Evolutionary conservation across 1,140 invertebrate genomes (phyloP), one percentile per base, ranked within the genome.

Genomic region (Solen grandis): DNA sequence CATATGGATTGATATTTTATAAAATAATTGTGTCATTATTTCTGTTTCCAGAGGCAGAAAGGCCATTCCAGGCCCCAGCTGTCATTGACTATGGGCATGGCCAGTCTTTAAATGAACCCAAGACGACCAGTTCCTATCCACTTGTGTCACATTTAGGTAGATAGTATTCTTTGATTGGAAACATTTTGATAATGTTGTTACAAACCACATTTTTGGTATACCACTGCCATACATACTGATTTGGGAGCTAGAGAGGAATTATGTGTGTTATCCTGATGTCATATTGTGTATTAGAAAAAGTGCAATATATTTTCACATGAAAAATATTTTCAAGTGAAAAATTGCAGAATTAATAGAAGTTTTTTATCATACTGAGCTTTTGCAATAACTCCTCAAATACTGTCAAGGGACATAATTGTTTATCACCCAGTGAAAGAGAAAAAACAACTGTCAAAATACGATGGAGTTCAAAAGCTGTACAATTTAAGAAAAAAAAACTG

Each of bases 81-180:
- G 86, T 89, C 0, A 88, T 89, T 69, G 88, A 89, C 31, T 89
- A 89, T 76, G 88, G 84, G 4, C 88, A 89, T 80, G 86, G 88
- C 38, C 77, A 82, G 41, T 60, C 78, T 22, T 38, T 77, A 22
- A 81, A 85, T 41, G 80, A 72, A 29, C n/a, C 19, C 22, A 50
- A 36, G 38, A 31, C 33, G 29, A 25, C 50, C 0, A 41, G 63
- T n/a, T 25, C 33, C 4, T 27, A 14, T n/a, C 41, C 57, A 50
- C 33, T 55, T 19, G 33, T 29, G 4, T 59, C 55, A 4, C 16
- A 52, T 19, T 41, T 50, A 70, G 36, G 76, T 63, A 73, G 36
- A 33, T 50, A 74, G 38, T 50, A 73, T n/a, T 72, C 41, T 57
- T 60, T 35, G 27, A 59, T 22, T 57, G 69, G 62, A 38, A n/a